These are phyloP conservation scores for Steinernema scapterisci DNA, from an alignment of 2,888 invertebrate species.

Conservation along the genomic window DNA sequence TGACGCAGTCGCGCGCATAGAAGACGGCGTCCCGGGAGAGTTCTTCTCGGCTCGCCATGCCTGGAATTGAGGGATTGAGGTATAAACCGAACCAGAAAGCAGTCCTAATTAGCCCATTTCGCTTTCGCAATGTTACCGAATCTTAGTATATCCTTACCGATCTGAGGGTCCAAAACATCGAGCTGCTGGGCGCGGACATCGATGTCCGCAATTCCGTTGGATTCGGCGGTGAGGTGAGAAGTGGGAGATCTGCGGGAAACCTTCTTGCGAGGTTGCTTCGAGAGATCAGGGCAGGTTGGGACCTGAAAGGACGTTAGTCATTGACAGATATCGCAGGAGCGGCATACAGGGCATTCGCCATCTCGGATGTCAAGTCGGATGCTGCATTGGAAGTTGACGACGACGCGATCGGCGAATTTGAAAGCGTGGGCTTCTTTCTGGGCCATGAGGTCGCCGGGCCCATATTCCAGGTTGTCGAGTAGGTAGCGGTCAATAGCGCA, in stretches of 20 bases:
- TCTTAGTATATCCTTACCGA: slow-evolving; percentile 32
- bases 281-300: slow-evolving; percentile 51
- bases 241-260: slow-evolving; percentile 11
- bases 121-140: no score
- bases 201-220: slow-evolving; percentile 39
- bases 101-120: no score
- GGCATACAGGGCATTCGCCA: slow-evolving; percentile 56
- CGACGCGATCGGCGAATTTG: slow-evolving; percentile 62
- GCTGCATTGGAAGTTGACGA: slow-evolving; percentile 67
- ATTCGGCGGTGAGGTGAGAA: slow-evolving; percentile 15
- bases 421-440: slow-evolving; percentile 67
- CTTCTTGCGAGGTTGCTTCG: slow-evolving; percentile 38
- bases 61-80: neutral
- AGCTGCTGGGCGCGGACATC: slow-evolving; percentile 45
- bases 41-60: slow-evolving; percentile 11
- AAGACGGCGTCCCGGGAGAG: neutral
- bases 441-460: slow-evolving; percentile 55
- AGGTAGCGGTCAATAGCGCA: slow-evolving; percentile 64
- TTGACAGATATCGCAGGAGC: neutral
- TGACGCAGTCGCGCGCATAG: slow-evolving; percentile 18
- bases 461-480: slow-evolving; percentile 63
- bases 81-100: neutral
- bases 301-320: slow-evolving; percentile 36
- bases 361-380: slow-evolving; percentile 62
- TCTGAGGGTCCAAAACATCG: slow-evolving; percentile 47